Evolutionary conservation across 2,888 invertebrate genomes (phyloP).

Genomic region (Scaptomyza cyrtandrae): DNA sequence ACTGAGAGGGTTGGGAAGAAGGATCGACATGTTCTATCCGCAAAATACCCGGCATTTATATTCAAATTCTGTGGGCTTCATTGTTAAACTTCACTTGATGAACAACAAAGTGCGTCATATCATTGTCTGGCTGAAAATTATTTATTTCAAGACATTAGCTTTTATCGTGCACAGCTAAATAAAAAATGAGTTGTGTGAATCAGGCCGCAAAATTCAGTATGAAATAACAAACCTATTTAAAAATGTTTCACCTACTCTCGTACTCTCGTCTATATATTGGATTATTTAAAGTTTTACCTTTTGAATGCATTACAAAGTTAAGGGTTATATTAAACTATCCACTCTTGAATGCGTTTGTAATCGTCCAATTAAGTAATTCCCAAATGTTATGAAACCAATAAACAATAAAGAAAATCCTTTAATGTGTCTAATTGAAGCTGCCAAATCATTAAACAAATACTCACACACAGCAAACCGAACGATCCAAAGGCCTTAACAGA

Average conservation of each 20-base stretch:
- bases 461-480: conserved; percentile 2
- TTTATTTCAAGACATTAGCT: conserved; percentile 44
- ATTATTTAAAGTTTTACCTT: background rate
- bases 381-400: conserved; percentile 1
- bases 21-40: conserved; percentile 18
- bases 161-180: background rate
- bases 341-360: background rate
- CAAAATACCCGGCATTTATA: conserved; percentile 49
- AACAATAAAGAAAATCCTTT: conserved; percentile 60
- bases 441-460: conserved; percentile 60
- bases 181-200: background rate
- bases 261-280: too few relatives aligned
- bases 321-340: too few relatives aligned
- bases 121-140: conserved; percentile 46
- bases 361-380: background rate
- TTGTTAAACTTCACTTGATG: conserved; percentile 15
- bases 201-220: background rate
- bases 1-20: conserved; percentile 24
- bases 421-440: conserved; percentile 75
- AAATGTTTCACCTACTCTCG: background rate
- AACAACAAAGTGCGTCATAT: conserved; percentile 50
- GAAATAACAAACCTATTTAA: background rate
- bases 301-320: background rate
- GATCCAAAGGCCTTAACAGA: conserved; percentile 45
- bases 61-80: conserved; percentile 48